Base-by-base conservation (phyloP, 1,140 invertebrate species). In the Teleogryllus occipitalis region DNA sequence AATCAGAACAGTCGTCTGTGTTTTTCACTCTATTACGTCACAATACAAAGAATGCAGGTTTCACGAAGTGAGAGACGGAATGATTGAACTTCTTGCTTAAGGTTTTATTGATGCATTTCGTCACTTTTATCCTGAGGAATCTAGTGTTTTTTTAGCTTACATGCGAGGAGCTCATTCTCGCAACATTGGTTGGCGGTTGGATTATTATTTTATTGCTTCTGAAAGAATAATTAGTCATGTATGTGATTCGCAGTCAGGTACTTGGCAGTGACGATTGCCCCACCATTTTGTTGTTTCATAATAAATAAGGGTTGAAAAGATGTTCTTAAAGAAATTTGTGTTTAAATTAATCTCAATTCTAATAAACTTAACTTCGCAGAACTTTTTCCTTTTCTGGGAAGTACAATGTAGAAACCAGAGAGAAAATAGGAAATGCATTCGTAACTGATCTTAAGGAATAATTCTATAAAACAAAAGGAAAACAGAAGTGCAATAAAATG, bases 131-230 rank as follows among this genome's bases (percentile, higher is more conserved):
- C 98, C 98, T 0, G 92, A 98, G 14, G 88, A 90, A 83, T 92
- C 88, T 15, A 92, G 89, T 5, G 93, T 97, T 0, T 99, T 96
- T 85, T 99, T 97, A 97, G 92, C 93, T 6, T 97, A 97, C 84
- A 93, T 97, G 88, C 88, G 86, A 75, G 96, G 96, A 85, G 88
- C 94, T 39, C 89, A 97, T 80, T 87, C 89, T 7, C 97, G 95
- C 83, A 98, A 99, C 88, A 90, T 97, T 83, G 98, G 98, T 86
- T 99, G 98, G 96, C 90, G 97, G 85, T 87, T 99, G 81, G 97
- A 99, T 87, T 99, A 99, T 87, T 99, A 99, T 85, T 98, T 96
- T 85, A 89, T 99, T 21, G 86, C 97, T 0, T 98, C 96, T 0
- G 88, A 97, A 83, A 89, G 93, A 80, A 87, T 98, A 18, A 84